phyloP scores from a whole-genome alignment of 2,113 vertebrate genomes.

The Lagopus leucura region DNA sequence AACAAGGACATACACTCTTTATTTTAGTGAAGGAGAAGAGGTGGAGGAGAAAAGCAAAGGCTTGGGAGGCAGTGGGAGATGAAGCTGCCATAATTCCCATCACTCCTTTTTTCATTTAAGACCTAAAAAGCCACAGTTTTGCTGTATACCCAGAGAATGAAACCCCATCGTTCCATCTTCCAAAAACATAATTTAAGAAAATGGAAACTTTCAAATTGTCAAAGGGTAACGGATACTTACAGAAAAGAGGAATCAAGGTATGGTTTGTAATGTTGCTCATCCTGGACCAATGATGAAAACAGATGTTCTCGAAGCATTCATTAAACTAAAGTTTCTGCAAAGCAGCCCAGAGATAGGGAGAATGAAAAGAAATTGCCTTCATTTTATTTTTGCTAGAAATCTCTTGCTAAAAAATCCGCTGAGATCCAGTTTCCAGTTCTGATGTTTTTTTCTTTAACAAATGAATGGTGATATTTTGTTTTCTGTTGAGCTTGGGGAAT shows the following conservation, averaged over 20 bases:
- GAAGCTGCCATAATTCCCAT: neutral
- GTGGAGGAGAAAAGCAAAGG: neutral
- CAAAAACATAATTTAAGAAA: neutral
- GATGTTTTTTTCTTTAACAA: neutral
- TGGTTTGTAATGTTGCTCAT: neutral
- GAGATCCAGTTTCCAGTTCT: neutral
- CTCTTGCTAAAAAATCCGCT: neutral
- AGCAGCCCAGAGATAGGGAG: neutral
- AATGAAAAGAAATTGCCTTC: neutral
- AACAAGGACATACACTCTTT: fast-evolving
- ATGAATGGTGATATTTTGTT: neutral
- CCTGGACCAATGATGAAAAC: neutral
- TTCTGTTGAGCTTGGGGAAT: neutral
- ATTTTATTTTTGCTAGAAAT: neutral
- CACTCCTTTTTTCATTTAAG: neutral
- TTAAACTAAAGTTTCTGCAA: neutral
- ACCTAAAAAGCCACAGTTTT: neutral
- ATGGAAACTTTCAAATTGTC: neutral
- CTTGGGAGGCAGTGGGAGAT: neutral
- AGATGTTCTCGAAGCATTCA: neutral
- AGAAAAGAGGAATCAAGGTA: neutral
- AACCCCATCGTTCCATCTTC: neutral
- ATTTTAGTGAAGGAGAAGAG: neutral
- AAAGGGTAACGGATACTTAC: neutral
- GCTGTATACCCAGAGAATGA: neutral